Evolutionary conservation across 2,113 vertebrate genomes (phyloP), one percentile per base, ranked within the genome.

Genomic region (Leucosticte australis): DNA sequence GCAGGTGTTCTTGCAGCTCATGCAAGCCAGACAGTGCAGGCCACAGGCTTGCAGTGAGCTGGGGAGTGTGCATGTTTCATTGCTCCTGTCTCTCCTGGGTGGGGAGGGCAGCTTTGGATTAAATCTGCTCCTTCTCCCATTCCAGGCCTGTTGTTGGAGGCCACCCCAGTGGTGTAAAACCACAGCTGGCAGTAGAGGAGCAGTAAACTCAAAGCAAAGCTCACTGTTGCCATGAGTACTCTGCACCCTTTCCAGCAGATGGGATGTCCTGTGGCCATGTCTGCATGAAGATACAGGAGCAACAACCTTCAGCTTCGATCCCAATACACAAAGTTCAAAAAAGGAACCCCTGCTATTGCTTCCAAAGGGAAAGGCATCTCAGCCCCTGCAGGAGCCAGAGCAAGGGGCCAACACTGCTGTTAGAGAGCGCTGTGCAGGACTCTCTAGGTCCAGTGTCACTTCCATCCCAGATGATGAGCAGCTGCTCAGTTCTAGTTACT

Each of bases 121-220:
- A 63, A 52, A 13, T 9, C 31, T 33, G 46, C 64, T 59, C 24
- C 42, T 35, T 17, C 19, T 64, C 68, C 33, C 0, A 0, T 35
- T 46, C 27, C 26, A 73, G 49, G 42, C 42, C 42, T 42, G 46
- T 14, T 56, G 23, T 0, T 71, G 27, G 33, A 82, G 57, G 30
- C n/a, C 62, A 53, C 19, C 0, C 0, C 2, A 9, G 42, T 2
- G 3, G 18, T 55, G 10, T 5, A 13, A 46, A 37, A 47, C 10
- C 47, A 22, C 15, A 57, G 18, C 65, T n/a, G 37, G 52, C 71
- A 75, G 62, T 42, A 15, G 39, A 63, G 26, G 11, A 84, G 23
- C 50, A 57, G 56, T 6, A 19, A 78, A 68, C 27, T 39, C 41
- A 50, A 53, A 70, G 56, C 16, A 74, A 74, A 67, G 59, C 47